A percentile compares a stretch with the other conserved stretches of the same genome.
phyloP scores from a whole-genome alignment of 2,113 vertebrate genomes.

The Microtus montanus region DNA sequence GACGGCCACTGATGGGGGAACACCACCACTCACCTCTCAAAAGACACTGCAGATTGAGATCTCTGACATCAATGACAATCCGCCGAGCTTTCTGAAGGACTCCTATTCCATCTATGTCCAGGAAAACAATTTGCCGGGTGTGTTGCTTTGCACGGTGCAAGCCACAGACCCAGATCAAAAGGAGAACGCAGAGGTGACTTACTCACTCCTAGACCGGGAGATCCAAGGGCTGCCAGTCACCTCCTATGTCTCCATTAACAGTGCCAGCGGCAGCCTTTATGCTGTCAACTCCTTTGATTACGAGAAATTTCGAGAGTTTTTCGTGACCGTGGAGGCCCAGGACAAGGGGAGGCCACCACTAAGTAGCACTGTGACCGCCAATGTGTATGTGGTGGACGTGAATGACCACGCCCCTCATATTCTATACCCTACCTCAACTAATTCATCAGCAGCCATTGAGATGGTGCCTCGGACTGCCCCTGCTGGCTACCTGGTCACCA shows the following conservation, averaged over 20 bases:
- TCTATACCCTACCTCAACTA: constrained; percentile 91
- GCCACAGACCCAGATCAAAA: constrained; percentile 91
- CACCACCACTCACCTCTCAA: constrained; percentile 91
- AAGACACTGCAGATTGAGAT: constrained; percentile 92
- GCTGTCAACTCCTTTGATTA: constrained; percentile 95
- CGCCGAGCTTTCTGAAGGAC: constrained; percentile 92
- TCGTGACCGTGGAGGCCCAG: constrained; percentile 93
- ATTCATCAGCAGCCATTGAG: constrained; percentile 90
- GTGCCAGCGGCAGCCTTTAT: constrained; percentile 91
- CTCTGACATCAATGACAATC: constrained; percentile 97
- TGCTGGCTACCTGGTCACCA: constrained; percentile 93
- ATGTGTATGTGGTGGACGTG: constrained; percentile 93
- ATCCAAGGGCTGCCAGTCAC: constrained; percentile 93
- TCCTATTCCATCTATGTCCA: constrained; percentile 94
- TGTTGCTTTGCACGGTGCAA: constrained; percentile 91
- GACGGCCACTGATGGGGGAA: constrained; percentile 91
- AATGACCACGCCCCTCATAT: constrained; percentile 95
- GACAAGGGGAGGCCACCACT: constrained; percentile 92
- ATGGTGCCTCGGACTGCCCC: constrained; percentile 91
- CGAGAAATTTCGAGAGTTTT: constrained; percentile 95
- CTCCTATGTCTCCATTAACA: constrained; percentile 94
- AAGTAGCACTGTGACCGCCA: constrained; percentile 92
- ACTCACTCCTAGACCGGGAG: constrained; percentile 92
- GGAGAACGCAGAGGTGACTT: constrained; percentile 94
- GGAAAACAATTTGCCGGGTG: constrained; percentile 94